Percentiles rank a stretch among this genome's conserved stretches.
Evolutionary conservation across 2,797 vertebrate species (phyloP).

Genomic region (Darevskia nairensis): DNA sequence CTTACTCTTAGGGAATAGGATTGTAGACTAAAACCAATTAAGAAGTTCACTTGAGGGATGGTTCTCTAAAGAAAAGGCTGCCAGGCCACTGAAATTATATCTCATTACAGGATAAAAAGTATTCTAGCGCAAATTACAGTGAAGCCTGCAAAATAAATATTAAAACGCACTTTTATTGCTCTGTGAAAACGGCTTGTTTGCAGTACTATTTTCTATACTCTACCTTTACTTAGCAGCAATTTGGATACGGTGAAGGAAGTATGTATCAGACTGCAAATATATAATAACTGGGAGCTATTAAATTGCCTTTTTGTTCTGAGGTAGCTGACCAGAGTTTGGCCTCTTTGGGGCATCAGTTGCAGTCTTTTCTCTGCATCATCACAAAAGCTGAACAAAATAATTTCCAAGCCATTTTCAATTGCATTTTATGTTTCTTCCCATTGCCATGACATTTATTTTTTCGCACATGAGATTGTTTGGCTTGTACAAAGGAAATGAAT

Average conservation of each 20-base stretch:
- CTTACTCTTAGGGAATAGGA: neutral
- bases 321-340: neutral
- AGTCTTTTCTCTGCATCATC: neutral
- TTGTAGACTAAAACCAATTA: neutral
- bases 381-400: neutral
- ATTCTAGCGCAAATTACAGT: neutral
- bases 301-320: neutral
- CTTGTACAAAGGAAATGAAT: neutral
- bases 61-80: neutral
- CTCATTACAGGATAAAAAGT: neutral
- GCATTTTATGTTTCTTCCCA: neutral
- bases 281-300: neutral
- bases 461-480: neutral
- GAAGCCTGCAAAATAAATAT: neutral
- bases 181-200: neutral
- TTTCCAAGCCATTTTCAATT: neutral
- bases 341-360: neutral
- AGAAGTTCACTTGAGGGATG: neutral
- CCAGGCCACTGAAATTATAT: neutral
- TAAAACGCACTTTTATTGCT: neutral
- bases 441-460: neutral
- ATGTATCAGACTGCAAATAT: neutral
- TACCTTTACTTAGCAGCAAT: neutral
- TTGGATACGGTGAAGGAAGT: neutral
- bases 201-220: neutral